These are phyloP conservation scores for Philopedon plagiatum DNA, from an alignment of 2,888 invertebrate species.

Conservation along the genomic window DNA sequence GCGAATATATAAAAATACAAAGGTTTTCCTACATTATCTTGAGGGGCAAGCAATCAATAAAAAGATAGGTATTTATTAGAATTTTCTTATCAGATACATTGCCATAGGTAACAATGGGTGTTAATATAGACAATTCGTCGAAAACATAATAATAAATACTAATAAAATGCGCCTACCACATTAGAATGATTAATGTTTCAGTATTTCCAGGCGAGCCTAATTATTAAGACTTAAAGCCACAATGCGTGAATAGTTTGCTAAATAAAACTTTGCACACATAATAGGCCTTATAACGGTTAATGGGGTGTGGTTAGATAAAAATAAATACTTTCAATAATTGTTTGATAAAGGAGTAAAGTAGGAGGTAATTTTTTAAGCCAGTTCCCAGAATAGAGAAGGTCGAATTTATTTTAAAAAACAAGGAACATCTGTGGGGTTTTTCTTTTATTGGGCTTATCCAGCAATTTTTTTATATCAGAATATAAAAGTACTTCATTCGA, in stretches of 20 bases:
- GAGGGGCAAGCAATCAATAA: too few species aligned
- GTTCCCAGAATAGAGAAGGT: too few species aligned
- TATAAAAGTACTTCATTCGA: too few species aligned
- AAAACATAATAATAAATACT: background rate
- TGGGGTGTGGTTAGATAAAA: background rate
- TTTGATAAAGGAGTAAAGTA: too few species aligned
- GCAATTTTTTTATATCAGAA: too few species aligned
- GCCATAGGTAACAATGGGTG: background rate
- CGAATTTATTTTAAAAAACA: too few species aligned
- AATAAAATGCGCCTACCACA: background rate
- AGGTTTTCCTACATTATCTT: too few species aligned
- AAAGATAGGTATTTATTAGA: too few species aligned
- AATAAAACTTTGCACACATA: background rate
- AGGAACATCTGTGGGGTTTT: too few species aligned
- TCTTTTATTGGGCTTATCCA: too few species aligned
- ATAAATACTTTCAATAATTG: background rate
- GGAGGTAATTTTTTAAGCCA: too few species aligned
- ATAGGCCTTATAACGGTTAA: background rate
- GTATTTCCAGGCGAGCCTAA: background rate
- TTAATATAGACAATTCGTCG: background rate
- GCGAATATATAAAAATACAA: too few species aligned
- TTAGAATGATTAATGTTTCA: background rate
- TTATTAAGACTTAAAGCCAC: background rate
- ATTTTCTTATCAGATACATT: slow-evolving; percentile 1
- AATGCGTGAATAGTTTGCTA: slow-evolving; percentile 9